These are phyloP conservation scores for Bombus huntii DNA, from an alignment of 1,140 invertebrate genomes.

Conservation along the genomic window DNA sequence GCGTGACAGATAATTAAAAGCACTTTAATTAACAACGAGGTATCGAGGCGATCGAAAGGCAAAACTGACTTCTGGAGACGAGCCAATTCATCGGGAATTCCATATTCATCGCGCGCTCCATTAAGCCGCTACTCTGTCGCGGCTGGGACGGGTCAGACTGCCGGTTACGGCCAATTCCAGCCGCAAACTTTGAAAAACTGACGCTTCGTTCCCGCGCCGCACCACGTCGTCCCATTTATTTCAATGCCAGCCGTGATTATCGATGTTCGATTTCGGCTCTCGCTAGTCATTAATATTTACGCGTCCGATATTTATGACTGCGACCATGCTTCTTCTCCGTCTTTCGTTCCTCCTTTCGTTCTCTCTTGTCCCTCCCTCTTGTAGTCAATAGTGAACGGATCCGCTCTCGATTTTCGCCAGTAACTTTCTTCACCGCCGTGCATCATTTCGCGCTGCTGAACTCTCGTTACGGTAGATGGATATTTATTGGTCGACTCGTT, in stretches of 20 bases:
- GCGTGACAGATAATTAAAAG: slow-evolving; percentile 35
- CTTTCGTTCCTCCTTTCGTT: no score
- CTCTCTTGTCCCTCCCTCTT: no score
- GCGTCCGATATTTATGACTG: slow-evolving; percentile 12
- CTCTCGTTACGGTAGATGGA: not conserved
- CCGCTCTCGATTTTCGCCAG: not conserved
- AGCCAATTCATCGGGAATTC: slow-evolving; percentile 55
- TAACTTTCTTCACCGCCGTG: not conserved
- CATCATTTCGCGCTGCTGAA: not conserved
- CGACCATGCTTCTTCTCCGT: no score
- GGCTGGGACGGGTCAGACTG: not conserved
- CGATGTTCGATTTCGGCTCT: slow-evolving; percentile 26
- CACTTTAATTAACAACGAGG: slow-evolving; percentile 39
- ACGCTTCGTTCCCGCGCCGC: not conserved
- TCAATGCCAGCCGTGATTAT: slow-evolving; percentile 49
- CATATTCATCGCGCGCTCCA: slow-evolving; percentile 56
- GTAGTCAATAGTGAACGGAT: no score
- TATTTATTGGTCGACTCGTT: not conserved
- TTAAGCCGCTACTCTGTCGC: slow-evolving; percentile 49
- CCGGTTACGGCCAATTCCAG: slow-evolving; percentile 41
- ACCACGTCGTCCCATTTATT: slow-evolving; percentile 40
- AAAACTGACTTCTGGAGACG: slow-evolving; percentile 50
- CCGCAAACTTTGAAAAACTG: slow-evolving; percentile 51
- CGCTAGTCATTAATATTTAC: slow-evolving; percentile 28
- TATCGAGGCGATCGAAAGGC: slow-evolving; percentile 36